These are phyloP conservation scores for Cnemophilus loriae DNA, from an alignment of 2,113 vertebrate genomes.

Conservation along the genomic window DNA sequence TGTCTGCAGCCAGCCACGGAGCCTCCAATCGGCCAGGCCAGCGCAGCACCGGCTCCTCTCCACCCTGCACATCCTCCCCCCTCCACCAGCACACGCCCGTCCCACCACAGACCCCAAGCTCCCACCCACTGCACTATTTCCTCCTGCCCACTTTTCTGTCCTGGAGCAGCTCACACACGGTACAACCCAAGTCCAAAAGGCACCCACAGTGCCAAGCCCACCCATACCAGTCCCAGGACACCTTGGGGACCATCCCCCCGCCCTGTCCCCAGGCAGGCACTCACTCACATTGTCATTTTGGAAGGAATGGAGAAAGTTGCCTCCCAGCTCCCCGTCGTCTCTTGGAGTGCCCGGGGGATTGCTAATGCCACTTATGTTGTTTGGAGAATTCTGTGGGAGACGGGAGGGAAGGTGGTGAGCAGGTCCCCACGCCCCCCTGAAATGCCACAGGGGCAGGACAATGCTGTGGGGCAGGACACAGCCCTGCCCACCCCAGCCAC, in stretches of 20 bases:
- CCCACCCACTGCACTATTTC: background rate
- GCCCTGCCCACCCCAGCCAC: background rate
- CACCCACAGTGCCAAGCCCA: accelerated
- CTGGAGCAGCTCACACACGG: background rate
- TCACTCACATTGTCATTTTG: constrained; percentile 96
- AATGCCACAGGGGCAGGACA: accelerated
- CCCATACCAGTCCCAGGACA: accelerated
- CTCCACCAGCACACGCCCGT: accelerated
- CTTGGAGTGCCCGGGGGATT: constrained; percentile 96
- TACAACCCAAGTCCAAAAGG: background rate
- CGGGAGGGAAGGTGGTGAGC: background rate
- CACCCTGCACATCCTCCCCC: background rate
- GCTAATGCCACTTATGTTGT: constrained; percentile 99
- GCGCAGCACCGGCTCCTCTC: background rate
- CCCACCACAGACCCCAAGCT: background rate
- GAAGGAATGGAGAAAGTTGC: constrained; percentile 99
- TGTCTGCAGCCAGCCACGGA: background rate
- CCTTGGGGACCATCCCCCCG: accelerated
- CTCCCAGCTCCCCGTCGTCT: constrained; percentile 94
- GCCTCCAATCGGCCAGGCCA: accelerated
- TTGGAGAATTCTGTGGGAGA: constrained; percentile 91
- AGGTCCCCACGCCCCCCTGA: accelerated
- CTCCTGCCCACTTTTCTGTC: background rate
- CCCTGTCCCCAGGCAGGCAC: background rate
- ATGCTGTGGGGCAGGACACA: background rate